Evolutionary conservation across 2,797 vertebrate species (phyloP).

Genomic region (Erethizon dorsatum): DNA sequence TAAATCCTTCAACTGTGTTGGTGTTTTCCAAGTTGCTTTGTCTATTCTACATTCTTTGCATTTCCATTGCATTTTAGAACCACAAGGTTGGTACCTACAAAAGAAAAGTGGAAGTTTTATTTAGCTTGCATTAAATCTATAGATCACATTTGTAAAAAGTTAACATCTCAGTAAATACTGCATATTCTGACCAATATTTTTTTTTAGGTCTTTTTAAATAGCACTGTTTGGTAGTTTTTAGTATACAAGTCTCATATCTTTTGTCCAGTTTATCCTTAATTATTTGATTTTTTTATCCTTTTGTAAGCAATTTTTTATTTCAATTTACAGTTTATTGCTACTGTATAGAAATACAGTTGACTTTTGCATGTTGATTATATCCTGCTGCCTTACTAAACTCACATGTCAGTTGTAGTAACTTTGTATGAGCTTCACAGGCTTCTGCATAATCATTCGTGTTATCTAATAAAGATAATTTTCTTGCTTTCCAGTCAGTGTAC

Average conservation of each 20-base stretch:
- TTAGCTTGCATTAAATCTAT: neutral
- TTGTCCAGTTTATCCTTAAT: neutral
- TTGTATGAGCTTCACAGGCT: neutral
- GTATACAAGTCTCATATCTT: neutral
- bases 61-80: constrained; percentile 51
- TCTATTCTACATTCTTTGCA: constrained; percentile 14
- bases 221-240: neutral
- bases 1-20: neutral
- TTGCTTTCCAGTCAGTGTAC: neutral
- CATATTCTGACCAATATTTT: neutral
- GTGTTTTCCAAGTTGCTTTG: neutral
- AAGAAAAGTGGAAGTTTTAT: neutral
- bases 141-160: neutral
- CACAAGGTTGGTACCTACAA: neutral
- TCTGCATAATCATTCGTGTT: neutral
- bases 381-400: neutral
- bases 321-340: neutral
- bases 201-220: constrained; percentile 32
- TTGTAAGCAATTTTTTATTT: constrained; percentile 9
- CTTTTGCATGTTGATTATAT: neutral
- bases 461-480: constrained; percentile 31
- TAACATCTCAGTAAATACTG: neutral
- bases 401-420: neutral
- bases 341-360: neutral
- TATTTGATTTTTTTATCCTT: constrained; percentile 52